These are phyloP conservation scores for Brachyhypopomus gauderio DNA, from an alignment of 2,113 vertebrate genomes.

Conservation along the genomic window DNA sequence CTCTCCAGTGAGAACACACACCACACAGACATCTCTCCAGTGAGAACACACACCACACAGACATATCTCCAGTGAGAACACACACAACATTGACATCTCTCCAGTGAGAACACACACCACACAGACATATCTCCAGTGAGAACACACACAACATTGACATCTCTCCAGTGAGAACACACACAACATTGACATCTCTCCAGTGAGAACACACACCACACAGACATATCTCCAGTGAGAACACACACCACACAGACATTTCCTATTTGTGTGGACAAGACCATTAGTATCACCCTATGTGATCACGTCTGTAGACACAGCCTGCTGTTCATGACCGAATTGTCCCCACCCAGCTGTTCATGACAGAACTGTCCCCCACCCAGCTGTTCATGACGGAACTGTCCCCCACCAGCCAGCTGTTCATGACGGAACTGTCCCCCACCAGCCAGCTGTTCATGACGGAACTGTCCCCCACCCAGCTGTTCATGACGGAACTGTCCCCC, in stretches of 20 bases:
- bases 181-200: no score
- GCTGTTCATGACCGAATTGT: not conserved
- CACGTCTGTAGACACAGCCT: constrained; percentile 35
- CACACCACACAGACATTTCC: constrained; percentile 27
- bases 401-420: constrained; percentile 24
- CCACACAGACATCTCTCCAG: no score
- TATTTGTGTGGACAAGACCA: not conserved
- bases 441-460: constrained; percentile 13
- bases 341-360: no score
- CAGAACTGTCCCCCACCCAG: constrained; percentile 24
- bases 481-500: constrained; percentile 3
- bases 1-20: not conserved
- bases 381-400: not conserved
- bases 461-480: constrained; percentile 15
- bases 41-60: no score
- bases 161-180: not conserved
- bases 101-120: no score
- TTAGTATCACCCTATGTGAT: constrained; percentile 28
- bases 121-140: not conserved
- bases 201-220: no score
- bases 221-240: not conserved
- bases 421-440: constrained; percentile 12
- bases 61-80: not conserved
- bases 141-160: not conserved
- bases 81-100: no score